These are phyloP conservation scores for Actinia tenebrosa DNA, from an alignment of 64 coral and sea anemone species.

Conservation along the genomic window DNA sequence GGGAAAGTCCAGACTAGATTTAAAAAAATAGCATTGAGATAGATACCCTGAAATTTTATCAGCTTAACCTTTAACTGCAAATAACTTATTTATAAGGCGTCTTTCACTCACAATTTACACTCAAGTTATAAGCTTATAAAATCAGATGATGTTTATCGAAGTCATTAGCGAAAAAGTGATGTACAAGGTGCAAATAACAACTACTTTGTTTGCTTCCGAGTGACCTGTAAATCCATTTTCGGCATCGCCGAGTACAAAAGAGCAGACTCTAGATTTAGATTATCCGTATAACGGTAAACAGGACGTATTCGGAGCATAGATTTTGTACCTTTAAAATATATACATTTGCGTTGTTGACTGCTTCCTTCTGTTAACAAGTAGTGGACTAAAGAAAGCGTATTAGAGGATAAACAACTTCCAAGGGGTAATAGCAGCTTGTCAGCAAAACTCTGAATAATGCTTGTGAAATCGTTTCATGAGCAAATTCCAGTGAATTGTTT, in stretches of 20 bases:
- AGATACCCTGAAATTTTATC: not conserved
- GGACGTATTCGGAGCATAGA: not conserved
- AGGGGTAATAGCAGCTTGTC: not conserved
- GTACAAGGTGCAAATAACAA: not conserved
- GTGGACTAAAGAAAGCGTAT: too few relatives aligned
- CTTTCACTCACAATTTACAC: not conserved
- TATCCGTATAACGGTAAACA: too few relatives aligned
- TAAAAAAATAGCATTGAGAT: not conserved
- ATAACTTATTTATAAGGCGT: not conserved
- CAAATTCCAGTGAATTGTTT: not conserved
- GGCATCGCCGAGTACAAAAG: too few relatives aligned
- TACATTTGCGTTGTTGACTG: too few relatives aligned
- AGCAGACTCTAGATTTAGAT: too few relatives aligned
- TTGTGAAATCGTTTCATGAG: not conserved
- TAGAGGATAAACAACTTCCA: too few relatives aligned
- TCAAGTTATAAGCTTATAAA: not conserved
- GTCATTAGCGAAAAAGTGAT: not conserved
- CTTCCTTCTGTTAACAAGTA: too few relatives aligned
- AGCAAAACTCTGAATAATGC: not conserved
- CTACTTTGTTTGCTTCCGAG: too few relatives aligned
- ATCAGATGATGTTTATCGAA: not conserved
- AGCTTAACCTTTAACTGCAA: not conserved
- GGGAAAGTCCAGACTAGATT: not conserved
- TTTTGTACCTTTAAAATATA: not conserved
- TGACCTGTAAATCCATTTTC: too few relatives aligned